Conservation (phyloP, 2,113 vertebrate species). For the Saiga tatarica region DNA sequence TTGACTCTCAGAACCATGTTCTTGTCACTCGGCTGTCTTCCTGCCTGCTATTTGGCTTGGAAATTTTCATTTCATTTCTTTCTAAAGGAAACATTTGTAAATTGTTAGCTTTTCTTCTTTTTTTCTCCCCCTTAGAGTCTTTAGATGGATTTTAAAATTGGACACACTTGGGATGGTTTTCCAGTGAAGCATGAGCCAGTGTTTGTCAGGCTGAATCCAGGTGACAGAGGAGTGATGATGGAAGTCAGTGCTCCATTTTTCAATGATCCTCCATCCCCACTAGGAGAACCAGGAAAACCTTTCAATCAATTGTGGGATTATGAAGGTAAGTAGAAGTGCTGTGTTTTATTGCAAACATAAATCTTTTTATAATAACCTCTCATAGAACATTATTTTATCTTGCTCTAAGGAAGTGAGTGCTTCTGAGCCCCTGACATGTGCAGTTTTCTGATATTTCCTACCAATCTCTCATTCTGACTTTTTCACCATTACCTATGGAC, state of each 20-base stretch:
- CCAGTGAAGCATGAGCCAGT: constrained; percentile 86
- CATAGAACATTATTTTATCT: constrained; percentile 40
- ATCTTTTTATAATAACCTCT: constrained; percentile 60
- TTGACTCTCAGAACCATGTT: background rate
- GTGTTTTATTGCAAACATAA: constrained; percentile 41
- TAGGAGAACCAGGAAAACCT: constrained; percentile 83
- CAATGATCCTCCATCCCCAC: constrained; percentile 88
- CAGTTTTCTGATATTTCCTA: background rate
- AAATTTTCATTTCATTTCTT: background rate
- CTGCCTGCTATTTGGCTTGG: background rate
- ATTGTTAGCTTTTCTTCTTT: background rate
- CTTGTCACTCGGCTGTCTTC: background rate
- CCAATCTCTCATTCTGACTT: background rate
- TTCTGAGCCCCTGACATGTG: background rate
- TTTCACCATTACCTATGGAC: background rate
- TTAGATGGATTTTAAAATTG: constrained; percentile 89
- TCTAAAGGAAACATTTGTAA: background rate
- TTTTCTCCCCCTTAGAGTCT: background rate
- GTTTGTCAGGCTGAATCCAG: constrained; percentile 81
- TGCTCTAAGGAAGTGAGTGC: background rate
- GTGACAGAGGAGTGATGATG: constrained; percentile 84
- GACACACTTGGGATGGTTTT: constrained; percentile 88
- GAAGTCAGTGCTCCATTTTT: constrained; percentile 90
- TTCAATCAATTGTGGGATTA: constrained; percentile 92
- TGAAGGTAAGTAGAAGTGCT: constrained; percentile 84